A percentile compares a stretch with the other conserved stretches of the same genome.
These are phyloP conservation scores for Oreochromis mossambicus DNA, from an alignment of 2,797 vertebrate genomes.

Conservation along the genomic window DNA sequence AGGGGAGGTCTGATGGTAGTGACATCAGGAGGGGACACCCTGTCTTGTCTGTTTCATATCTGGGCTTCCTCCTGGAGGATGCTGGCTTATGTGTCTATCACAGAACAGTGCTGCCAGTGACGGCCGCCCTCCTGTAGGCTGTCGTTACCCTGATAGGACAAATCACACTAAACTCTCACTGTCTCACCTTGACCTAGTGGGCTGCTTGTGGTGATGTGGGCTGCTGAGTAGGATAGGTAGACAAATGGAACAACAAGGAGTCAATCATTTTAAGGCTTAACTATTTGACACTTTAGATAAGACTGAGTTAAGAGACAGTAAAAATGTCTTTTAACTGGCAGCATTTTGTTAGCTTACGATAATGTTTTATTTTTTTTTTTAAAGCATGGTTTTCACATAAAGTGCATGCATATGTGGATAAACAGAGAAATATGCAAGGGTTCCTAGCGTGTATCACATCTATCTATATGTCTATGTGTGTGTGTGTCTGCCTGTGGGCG, in stretches of 20 bases:
- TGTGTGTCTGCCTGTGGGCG: constrained; percentile 8
- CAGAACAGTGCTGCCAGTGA: constrained; percentile 48
- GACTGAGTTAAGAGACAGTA: constrained; percentile 45
- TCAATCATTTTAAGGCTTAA: constrained; percentile 40
- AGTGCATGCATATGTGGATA: constrained; percentile 53
- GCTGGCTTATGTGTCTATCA: constrained; percentile 60
- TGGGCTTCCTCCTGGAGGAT: constrained; percentile 63
- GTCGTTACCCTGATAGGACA: constrained; percentile 55
- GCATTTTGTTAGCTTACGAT: constrained; percentile 6
- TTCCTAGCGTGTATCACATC: constrained; percentile 29
- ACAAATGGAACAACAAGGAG: constrained; percentile 47
- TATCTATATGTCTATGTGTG: constrained; percentile 11
- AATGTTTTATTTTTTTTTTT: background rate
- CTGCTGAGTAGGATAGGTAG: constrained; percentile 8
- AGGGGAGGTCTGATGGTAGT: constrained; percentile 67
- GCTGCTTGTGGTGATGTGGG: constrained; percentile 42
- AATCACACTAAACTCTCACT: constrained; percentile 57
- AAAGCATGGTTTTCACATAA: constrained; percentile 36
- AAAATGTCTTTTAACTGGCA: constrained; percentile 54
- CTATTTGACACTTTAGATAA: constrained; percentile 50
- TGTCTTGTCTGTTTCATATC: constrained; percentile 74
- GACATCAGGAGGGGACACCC: constrained; percentile 73
- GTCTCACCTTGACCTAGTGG: constrained; percentile 67
- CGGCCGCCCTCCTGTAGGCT: constrained; percentile 53
- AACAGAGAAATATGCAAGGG: constrained; percentile 38